Evolutionary conservation across 2,888 invertebrate genomes (phyloP), one percentile per base, ranked within the genome.

Genomic region (Drosophila leonis): DNA sequence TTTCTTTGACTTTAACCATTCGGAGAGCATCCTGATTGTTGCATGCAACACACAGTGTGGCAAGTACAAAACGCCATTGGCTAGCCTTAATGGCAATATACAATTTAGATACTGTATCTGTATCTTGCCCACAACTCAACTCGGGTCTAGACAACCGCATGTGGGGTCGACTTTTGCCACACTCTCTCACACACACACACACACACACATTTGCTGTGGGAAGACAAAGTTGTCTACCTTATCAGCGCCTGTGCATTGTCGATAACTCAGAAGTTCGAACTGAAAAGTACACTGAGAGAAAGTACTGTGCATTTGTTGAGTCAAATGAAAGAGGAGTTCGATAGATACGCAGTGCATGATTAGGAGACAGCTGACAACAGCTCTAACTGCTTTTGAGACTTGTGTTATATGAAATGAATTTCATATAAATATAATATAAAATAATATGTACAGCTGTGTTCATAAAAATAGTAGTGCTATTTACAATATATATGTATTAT

Each of bases 241-340:
- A 82, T 82, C 86, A 83, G 62, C 31, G 55, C 24, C 66, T 61
- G 62, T 64, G 65, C 62, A 73, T 64, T 63, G 80, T 54, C 64
- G 68, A 78, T 81, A 81, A 72, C 55, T 78, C 78, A 70, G 68
- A 72, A 57, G 41, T 73, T 39, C 8, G 18, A 42, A 33, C 27
- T 18, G 12, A 15, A 15, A 15, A 20, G 6, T 18, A 51, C 51
- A 68, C 68, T 42, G 9, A 20, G 42, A 0, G 33, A 33, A 56
- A 56, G n/a, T 31, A 9, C 12, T 12, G 6, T 2, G 31, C 15
- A 20, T 7, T 27, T 13, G 13, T 5, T 15, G 0, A 15, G 6
- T 27, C 7, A 27, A 46, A 15, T 24, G 0, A 12, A 13, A 24
- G 8, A 6, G 6, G 3, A 27, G 27, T 27, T 27, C 20, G 4